Evolutionary conservation across 2,113 vertebrate genomes (phyloP), one percentile per base, ranked within the genome.

Genomic region (Melanerpes aurifrons): DNA sequence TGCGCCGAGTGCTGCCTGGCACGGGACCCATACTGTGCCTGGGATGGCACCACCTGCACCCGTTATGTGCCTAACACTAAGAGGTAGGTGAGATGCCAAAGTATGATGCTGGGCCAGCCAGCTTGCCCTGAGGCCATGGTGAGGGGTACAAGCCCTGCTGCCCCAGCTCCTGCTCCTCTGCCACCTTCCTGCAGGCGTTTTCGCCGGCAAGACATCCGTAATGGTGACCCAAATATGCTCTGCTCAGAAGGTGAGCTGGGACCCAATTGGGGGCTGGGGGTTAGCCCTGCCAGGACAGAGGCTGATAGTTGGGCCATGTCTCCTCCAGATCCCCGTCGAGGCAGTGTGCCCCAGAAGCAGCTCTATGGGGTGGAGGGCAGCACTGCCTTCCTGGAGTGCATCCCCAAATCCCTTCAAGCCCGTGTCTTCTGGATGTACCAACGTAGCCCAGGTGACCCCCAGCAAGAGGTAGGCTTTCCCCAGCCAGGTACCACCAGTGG

Each of bases 1-100:
- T 99, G 99, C 1, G 99, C 98, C 0, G 99, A 99, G 94, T 99
- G 99, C 98, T 99, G 99, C 95, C 97, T 99, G 92, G 99, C 99
- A n/a, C 97, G 99, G 29, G 99, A 99, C 92, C 99, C 99, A 0
- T 99, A 99, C 94, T 99, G 99, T 1, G 99, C 99, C 88, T 99
- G 99, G 99, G 99, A 99, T 5, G 99, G 99, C 73, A 98, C 95
- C 2, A 57, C 97, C 61, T 99, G 99, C 94, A 99, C 99, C 12
- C 98, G 99, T 93, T 99, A 99, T 37, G 98, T 99, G 81, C 98
- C 98, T 90, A 99, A 98, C 95, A 98, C 98, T 86, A 99, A 99
- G 92, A 98, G 99, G 99, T 99, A 96, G 56, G 92, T 82, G 54
- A 32, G 3, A 1, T 17, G 40, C 53, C 3, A 2, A 5, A 20